Evolutionary conservation across 1,140 invertebrate species (phyloP), one percentile per base, ranked within the genome.

Genomic region (Artemia franciscana): DNA sequence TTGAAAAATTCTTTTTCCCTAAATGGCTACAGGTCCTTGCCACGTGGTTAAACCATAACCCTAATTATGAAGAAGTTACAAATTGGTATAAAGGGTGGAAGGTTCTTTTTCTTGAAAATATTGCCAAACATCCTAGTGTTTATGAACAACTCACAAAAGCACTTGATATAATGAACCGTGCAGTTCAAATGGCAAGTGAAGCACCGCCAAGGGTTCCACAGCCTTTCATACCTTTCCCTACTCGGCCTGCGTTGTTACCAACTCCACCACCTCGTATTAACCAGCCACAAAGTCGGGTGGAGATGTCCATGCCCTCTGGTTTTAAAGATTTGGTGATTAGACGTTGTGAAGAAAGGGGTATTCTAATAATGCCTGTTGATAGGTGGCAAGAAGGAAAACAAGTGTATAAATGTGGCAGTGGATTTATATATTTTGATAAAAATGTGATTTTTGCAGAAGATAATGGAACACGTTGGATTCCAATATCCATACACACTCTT

Each of bases 51-150:
- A 84, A 83, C 70, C 82, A 85, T 68, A 80, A 79, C 18, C 84
- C 84, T 0, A 84, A 87, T 71, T 90, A 84, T 70, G 80, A 84
- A 21, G 85, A 93, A 74, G 82, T 93, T 0, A 83, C 80, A 0
- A 81, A 84, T 30, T 93, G 90, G 90, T 92, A 89, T 70, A 78
- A 80, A 26, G 86, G 86, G 15, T 94, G 90, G 90, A 89, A 91
- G 71, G 73, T 79, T 5, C 79, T 86, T 75, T 73, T 93, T 26
- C 81, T 82, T 27, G 80, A 82, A 18, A 73, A 79, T 30, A 70
- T 90, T 12, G 65, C 85, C 4, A 71, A 73, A 1, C 81, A 89
- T 69, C 82, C 84, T 0, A 69, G 73, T 27, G 76, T 91, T 9
- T 84, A 84, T 77, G 83, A 88, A 64, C 80, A 87, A 65, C 85